phyloP scores from a whole-genome alignment of 2,113 vertebrate species.

The Gambusia affinis region DNA sequence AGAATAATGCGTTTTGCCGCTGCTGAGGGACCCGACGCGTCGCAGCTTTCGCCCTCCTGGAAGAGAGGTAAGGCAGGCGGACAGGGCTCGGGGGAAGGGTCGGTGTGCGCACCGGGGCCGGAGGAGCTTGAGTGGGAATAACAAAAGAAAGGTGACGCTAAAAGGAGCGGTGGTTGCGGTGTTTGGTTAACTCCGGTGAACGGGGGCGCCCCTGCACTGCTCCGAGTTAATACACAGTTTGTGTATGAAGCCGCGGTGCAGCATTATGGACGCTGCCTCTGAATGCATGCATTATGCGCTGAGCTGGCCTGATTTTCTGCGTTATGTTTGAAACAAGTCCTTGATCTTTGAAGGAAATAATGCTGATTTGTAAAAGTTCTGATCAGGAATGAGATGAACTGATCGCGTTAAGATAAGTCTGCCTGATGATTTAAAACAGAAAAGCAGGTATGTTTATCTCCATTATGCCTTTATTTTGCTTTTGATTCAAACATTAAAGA shows the following conservation, averaged over 20 bases:
- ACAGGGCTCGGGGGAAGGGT: neutral
- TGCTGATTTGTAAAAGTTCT: neutral
- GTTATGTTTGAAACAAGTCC: neutral
- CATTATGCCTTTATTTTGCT: too few species aligned
- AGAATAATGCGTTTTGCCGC: constrained; percentile 74
- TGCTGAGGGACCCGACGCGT: constrained; percentile 59
- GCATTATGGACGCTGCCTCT: neutral
- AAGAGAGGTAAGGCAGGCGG: constrained; percentile 76
- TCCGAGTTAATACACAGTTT: too few species aligned
- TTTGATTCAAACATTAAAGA: too few species aligned
- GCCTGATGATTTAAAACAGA: too few species aligned
- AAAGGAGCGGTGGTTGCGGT: neutral
- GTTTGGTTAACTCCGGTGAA: constrained; percentile 32
- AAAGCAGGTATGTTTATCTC: too few species aligned
- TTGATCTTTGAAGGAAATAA: neutral
- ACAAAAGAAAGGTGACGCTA: constrained; percentile 16
- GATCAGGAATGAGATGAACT: neutral
- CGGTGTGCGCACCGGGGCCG: constrained; percentile 7
- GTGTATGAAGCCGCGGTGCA: neutral
- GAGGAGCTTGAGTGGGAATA: constrained; percentile 9
- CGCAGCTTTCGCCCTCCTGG: constrained; percentile 71
- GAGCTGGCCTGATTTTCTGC: neutral
- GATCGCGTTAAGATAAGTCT: too few species aligned
- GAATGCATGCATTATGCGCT: neutral
- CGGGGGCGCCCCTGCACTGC: constrained; percentile 27